Evolutionary conservation across 2,888 invertebrate species (phyloP).

Genomic region (Ernsta delagoae): DNA sequence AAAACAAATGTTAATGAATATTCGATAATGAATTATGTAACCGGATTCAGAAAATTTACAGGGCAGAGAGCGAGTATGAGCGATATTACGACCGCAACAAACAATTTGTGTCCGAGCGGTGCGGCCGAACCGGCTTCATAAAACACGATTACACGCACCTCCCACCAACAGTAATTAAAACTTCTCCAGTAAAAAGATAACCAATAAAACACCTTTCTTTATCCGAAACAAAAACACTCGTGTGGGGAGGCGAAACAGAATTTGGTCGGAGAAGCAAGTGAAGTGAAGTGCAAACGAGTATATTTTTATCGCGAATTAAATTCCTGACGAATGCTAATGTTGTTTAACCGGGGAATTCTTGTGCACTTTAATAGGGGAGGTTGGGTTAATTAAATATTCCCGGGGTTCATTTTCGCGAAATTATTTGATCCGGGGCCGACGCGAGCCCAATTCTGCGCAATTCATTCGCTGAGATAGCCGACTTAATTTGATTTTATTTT

Average conservation of each 20-base stretch:
- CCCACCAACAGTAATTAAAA: constrained; percentile 70
- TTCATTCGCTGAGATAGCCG: constrained; percentile 65
- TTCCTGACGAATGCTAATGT: constrained; percentile 80
- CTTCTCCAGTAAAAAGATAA: constrained; percentile 72
- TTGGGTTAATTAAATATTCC: constrained; percentile 81
- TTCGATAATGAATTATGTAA: constrained; percentile 46
- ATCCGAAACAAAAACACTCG: constrained; percentile 58
- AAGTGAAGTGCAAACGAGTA: constrained; percentile 73
- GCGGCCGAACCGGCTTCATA: constrained; percentile 51
- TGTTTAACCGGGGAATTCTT: constrained; percentile 82
- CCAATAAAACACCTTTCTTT: constrained; percentile 70
- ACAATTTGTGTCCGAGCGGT: constrained; percentile 63
- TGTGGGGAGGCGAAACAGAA: constrained; percentile 61
- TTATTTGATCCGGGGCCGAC: constrained; percentile 78
- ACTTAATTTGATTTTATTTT: constrained; percentile 72
- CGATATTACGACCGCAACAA: constrained; percentile 68
- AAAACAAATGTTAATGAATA: constrained; percentile 1
- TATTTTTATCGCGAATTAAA: constrained; percentile 74
- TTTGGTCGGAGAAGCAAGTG: constrained; percentile 53
- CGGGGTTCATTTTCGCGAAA: constrained; percentile 80
- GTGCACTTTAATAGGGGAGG: constrained; percentile 77
- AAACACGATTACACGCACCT: constrained; percentile 60
- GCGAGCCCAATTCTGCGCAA: constrained; percentile 65
- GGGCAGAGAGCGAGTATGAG: constrained; percentile 56
- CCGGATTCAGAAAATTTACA: constrained; percentile 59